These are phyloP conservation scores for Tetramorium bicarinatum DNA, from an alignment of 2,888 invertebrate genomes.

Conservation along the genomic window DNA sequence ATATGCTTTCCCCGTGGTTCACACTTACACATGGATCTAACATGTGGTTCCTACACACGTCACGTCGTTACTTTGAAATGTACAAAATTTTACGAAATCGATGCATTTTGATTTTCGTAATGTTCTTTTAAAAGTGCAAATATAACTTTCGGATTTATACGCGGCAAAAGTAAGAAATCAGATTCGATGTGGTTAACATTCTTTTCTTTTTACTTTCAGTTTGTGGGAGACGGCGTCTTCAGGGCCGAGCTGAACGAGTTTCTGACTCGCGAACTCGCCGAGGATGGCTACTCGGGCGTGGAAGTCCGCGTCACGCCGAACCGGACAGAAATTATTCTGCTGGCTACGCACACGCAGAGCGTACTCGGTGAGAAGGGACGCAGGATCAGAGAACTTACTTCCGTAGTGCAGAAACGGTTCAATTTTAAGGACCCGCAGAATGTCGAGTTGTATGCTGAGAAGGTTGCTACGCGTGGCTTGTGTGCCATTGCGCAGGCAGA, in stretches of 20 bases:
- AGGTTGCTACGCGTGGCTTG: conserved; percentile 98
- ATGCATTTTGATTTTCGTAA: not conserved
- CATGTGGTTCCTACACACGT: not conserved
- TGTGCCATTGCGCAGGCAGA: conserved; percentile 99
- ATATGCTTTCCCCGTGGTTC: conserved; percentile 58
- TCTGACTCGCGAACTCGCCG: conserved; percentile 98
- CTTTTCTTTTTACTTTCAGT: conserved; percentile 89
- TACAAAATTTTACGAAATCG: not conserved
- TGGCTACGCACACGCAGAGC: conserved; percentile 99
- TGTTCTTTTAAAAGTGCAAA: not conserved
- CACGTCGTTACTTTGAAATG: not conserved
- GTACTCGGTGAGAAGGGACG: conserved; percentile 99
- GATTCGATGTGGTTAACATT: not conserved
- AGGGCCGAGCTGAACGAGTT: conserved; percentile 99
- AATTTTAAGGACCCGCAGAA: conserved; percentile 96
- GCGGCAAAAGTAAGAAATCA: not conserved
- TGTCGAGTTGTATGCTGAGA: conserved; percentile 99
- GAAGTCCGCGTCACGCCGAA: conserved; percentile 99
- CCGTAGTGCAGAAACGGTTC: conserved; percentile 99
- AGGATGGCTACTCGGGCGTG: conserved; percentile 99
- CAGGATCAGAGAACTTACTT: conserved; percentile 98
- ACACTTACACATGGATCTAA: not conserved
- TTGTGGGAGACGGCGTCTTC: conserved; percentile 99
- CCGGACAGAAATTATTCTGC: conserved; percentile 99
- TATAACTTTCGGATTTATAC: not conserved